phyloP scores from a whole-genome alignment of 2,113 vertebrate genomes.

The Harpagus bidentatus region DNA sequence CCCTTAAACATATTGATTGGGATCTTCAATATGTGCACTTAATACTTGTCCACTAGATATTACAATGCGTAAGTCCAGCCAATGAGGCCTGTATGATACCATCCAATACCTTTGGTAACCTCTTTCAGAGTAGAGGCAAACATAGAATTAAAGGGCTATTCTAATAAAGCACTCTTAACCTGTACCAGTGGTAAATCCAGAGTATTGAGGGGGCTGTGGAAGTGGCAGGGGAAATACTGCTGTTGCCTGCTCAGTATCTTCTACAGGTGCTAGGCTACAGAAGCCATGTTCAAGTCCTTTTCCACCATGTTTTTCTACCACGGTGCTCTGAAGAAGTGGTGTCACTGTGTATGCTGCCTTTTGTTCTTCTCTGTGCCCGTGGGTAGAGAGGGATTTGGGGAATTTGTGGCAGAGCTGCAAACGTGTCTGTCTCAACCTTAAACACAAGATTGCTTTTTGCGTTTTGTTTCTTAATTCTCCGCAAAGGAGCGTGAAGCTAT shows the following conservation, averaged over 20 bases:
- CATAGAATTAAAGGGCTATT: neutral
- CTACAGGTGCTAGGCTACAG: neutral
- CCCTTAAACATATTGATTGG: neutral
- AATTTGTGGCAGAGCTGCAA: neutral
- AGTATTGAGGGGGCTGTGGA: neutral
- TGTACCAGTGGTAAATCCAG: neutral
- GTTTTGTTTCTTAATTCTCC: neutral
- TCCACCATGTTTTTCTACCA: accelerated
- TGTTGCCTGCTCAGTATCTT: neutral
- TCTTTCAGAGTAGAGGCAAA: neutral
- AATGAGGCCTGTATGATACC: neutral
- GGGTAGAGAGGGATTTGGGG: neutral
- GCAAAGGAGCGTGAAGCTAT: accelerated
- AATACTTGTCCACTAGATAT: neutral
- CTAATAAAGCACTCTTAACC: neutral
- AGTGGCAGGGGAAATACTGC: neutral
- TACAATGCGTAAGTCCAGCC: neutral
- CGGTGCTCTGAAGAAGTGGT: neutral
- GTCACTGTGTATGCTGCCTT: neutral
- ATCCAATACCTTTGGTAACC: neutral
- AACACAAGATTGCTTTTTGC: accelerated
- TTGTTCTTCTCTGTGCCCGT: too few relatives aligned
- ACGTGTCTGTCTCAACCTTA: accelerated
- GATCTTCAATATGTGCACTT: neutral
- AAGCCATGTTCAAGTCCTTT: neutral